Base-by-base conservation (phyloP, 2,888 invertebrate genomes). In the Onchidella celtica region DNA sequence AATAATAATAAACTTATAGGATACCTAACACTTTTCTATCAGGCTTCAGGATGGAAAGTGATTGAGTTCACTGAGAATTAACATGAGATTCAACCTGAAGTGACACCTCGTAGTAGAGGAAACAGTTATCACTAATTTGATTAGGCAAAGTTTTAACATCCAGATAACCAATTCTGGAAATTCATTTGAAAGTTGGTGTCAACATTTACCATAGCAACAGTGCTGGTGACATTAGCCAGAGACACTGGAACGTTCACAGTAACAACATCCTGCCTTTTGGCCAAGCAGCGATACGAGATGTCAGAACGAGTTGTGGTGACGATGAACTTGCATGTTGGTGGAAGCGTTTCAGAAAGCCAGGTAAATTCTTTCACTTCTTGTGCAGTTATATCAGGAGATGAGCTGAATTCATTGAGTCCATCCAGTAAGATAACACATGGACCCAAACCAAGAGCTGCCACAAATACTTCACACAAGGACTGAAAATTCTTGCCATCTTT, bases 391-490 rank as follows among this genome's bases (percentile, higher is more conserved):
- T 57, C 74, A 11, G 3, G n/a, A 29, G 61, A 6, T 27, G 84
- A 85, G 3, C 86, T 86, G 27, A 93, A 81, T 70, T 91, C 91
- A 87, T 93, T 91, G 0, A 92, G 79, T 4, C 92, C 92, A 84
- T 93, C 93, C 24, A 93, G 59, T 6, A 92, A 83, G 27, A 93
- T 83, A 1, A 92, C 87, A 85, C 90, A 91, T 2, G 91, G 92
- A n/a, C 91, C 90, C 4, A 91, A 86, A 3, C 88, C 84, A 1
- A 91, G 73, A 6, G 91, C 88, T 0, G 92, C 91, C 32, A 87
- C 81, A 78, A 92, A 92, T 40, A 90, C 86, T 76, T 91, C 90
- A 82, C 88, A 87, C 59, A 91, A 82, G 63, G 88, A 87, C 77
- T 85, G 86, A 80, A 90, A 91, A 59, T 83, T 87, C 59, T 84